Conservation (phyloP, 35 echinoderm and acorn worm species). For the Apostichopus japonicus region DNA sequence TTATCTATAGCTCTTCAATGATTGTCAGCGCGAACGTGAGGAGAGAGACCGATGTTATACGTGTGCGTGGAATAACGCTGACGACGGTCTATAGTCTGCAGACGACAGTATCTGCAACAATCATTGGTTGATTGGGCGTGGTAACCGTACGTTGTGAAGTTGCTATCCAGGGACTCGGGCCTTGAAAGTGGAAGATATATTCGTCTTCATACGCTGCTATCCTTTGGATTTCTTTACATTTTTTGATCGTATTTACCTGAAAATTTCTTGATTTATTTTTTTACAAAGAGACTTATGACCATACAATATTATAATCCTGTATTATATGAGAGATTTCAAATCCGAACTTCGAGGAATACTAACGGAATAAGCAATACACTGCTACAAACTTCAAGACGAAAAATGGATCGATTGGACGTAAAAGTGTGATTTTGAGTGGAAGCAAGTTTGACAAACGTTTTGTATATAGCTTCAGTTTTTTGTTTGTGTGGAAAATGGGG, state of each 20-base stretch:
- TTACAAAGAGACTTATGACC: too few relatives aligned
- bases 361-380: not conserved
- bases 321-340: not conserved
- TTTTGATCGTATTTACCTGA: not conserved
- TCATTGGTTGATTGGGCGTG: slow-evolving; percentile 21
- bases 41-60: not conserved
- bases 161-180: not conserved
- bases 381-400: not conserved
- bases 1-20: not conserved
- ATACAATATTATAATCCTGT: too few relatives aligned
- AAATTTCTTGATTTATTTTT: not conserved
- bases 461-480: slow-evolving; percentile 4
- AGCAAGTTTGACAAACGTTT: not conserved
- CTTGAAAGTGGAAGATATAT: not conserved
- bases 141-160: not conserved
- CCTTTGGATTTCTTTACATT: not conserved
- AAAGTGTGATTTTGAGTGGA: not conserved
- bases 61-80: not conserved
- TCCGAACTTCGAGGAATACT: slow-evolving; percentile 7
- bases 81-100: not conserved
- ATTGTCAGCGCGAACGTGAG: not conserved
- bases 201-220: not conserved
- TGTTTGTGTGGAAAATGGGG: slow-evolving; percentile 46
- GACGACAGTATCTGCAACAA: not conserved
- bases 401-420: not conserved